Percentiles rank a stretch among this genome's conserved stretches.
Evolutionary conservation across 2,797 vertebrate genomes (phyloP).

Genomic region (Erpetoichthys calabaricus): DNA sequence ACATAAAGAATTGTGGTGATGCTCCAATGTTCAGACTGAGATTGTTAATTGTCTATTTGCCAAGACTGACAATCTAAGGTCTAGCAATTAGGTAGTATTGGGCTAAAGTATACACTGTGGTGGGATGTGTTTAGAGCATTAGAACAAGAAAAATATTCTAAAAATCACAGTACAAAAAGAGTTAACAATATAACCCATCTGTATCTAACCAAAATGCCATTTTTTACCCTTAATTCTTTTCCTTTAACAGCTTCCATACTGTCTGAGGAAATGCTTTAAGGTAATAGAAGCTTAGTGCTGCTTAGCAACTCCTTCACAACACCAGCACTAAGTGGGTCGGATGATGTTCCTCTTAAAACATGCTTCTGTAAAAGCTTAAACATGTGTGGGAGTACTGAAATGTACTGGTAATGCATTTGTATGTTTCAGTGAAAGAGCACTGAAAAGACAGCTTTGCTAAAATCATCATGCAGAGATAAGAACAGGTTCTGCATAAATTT

Average conservation of each 20-base stretch:
- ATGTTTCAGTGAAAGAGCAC: not conserved
- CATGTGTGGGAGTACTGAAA: conserved; percentile 1
- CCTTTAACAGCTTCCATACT: not conserved
- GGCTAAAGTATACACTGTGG: too few species aligned
- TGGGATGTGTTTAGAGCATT: too few species aligned
- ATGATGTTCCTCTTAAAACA: conserved; percentile 3
- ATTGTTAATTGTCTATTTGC: too few species aligned
- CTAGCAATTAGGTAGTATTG: too few species aligned
- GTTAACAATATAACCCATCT: too few species aligned
- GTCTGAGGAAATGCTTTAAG: conserved; percentile 3
- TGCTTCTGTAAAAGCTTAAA: not conserved
- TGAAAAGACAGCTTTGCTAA: conserved; percentile 5
- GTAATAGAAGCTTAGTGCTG: conserved; percentile 3
- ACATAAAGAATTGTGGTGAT: too few species aligned
- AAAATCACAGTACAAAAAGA: too few species aligned
- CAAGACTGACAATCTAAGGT: too few species aligned
- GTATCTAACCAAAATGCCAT: not conserved
- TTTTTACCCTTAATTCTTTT: conserved; percentile 4
- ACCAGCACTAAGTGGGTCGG: not conserved
- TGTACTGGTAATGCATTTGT: conserved; percentile 1
- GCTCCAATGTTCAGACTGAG: too few species aligned
- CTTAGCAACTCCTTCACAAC: conserved; percentile 2
- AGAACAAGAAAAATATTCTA: too few species aligned
- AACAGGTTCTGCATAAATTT: too few species aligned
- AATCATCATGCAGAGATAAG: conserved; percentile 4